phyloP scores from a whole-genome alignment of 1,140 invertebrate species.

The Drosophila varians region DNA sequence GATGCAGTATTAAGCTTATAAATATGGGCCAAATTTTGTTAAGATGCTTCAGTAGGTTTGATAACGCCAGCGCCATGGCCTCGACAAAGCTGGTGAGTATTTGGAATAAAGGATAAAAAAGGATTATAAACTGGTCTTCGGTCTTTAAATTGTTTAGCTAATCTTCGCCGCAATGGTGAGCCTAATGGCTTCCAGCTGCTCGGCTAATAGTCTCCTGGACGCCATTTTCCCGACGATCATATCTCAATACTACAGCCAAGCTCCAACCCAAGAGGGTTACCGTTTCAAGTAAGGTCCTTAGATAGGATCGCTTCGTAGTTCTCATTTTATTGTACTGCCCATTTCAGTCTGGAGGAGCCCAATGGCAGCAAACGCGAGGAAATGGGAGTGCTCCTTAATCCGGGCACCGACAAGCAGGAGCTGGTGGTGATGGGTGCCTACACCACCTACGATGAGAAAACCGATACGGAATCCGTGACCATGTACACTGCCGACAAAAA shows the following conservation, averaged over 20 bases:
- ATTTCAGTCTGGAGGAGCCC: conserved; percentile 5
- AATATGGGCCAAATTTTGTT: neutral
- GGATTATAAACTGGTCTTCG: neutral
- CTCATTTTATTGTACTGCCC: neutral
- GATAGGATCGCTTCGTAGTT: too few relatives aligned
- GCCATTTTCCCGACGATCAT: neutral
- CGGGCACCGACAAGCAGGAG: conserved; percentile 65
- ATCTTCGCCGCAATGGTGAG: neutral
- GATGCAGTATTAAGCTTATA: neutral
- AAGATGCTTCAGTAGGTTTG: neutral
- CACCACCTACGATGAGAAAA: conserved; percentile 63
- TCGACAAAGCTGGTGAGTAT: neutral
- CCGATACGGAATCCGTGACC: conserved; percentile 63
- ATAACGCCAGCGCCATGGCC: neutral
- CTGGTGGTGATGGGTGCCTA: conserved; percentile 76
- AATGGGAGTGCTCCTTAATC: conserved; percentile 72
- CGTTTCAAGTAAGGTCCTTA: neutral
- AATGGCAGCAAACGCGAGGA: conserved; percentile 75
- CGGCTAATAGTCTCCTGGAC: neutral
- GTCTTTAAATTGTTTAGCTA: neutral
- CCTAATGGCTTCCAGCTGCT: neutral
- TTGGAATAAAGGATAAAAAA: neutral
- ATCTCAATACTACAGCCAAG: neutral
- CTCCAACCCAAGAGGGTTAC: neutral
- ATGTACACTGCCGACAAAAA: conserved; percentile 81